Evolutionary conservation across 2,113 vertebrate species (phyloP).

Genomic region (Narcine bancroftii): DNA sequence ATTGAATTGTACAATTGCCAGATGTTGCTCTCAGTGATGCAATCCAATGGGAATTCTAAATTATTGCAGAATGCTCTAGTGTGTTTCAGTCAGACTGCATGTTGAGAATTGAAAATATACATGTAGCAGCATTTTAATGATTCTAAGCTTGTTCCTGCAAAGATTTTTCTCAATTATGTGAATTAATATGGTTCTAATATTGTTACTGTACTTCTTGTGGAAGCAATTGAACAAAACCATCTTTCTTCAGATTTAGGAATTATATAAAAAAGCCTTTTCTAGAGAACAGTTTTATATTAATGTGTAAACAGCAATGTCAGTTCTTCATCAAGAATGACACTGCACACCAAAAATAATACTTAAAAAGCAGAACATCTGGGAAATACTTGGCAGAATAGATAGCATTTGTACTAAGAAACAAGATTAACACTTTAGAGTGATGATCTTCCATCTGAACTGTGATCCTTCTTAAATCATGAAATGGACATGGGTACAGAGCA

Average conservation of each 20-base stretch:
- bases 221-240: background rate
- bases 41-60: background rate
- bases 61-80: background rate
- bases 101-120: background rate
- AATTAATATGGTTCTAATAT: background rate
- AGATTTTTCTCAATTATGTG: background rate
- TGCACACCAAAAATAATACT: background rate
- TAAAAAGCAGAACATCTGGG: background rate
- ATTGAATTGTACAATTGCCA: background rate
- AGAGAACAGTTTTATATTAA: background rate
- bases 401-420: no score
- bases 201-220: background rate
- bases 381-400: no score
- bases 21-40: slow-evolving; percentile 1
- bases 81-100: background rate
- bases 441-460: background rate
- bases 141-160: background rate
- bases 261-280: background rate
- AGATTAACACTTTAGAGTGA: no score
- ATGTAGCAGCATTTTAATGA: background rate
- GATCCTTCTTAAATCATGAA: no score
- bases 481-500: background rate
- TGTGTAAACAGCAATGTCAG: background rate
- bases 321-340: background rate
- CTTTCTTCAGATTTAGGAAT: background rate